Conservation (phyloP, 2,888 invertebrate species). For the Andrena marginata region DNA sequence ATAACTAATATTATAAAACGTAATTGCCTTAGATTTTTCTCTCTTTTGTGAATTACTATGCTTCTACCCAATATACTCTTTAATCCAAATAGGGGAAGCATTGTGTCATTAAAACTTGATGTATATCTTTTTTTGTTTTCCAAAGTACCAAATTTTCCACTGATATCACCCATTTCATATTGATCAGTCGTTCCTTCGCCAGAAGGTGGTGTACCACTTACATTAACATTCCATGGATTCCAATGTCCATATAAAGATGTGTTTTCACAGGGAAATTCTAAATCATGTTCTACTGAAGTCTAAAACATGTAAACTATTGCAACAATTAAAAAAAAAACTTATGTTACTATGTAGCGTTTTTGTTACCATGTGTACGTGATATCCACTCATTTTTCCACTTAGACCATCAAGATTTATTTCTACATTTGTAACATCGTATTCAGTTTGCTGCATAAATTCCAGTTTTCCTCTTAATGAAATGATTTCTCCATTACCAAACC, state of each 20-base stretch:
- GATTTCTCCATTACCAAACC: constrained; percentile 93
- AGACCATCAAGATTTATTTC: constrained; percentile 92
- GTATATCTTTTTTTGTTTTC: constrained; percentile 88
- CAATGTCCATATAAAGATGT: constrained; percentile 94
- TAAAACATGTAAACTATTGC: constrained; percentile 81
- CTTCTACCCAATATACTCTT: constrained; percentile 94
- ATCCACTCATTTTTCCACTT: constrained; percentile 88
- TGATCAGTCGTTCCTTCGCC: constrained; percentile 92
- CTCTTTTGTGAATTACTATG: constrained; percentile 92
- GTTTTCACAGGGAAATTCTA: constrained; percentile 95
- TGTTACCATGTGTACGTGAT: constrained; percentile 92
- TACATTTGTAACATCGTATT: constrained; percentile 93
- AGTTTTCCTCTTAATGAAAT: constrained; percentile 90
- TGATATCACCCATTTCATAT: constrained; percentile 94
- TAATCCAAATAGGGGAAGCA: constrained; percentile 92
- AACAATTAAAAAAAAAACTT: constrained; percentile 10
- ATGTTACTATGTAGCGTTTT: constrained; percentile 6
- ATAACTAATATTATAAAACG: neutral
- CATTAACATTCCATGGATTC: constrained; percentile 92
- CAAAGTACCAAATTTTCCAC: constrained; percentile 93
- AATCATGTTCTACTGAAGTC: constrained; percentile 93
- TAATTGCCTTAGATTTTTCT: constrained; percentile 80
- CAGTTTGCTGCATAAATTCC: constrained; percentile 94
- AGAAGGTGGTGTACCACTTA: constrained; percentile 87
- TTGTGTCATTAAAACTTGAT: constrained; percentile 91